These are phyloP conservation scores for Danio rerio DNA, from an alignment of 2,113 vertebrate species.

Conservation along the genomic window GRCz12tu NC_133181.1:10603001-10603500, in stretches of 20 bases:
- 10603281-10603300: too few relatives aligned
- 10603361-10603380: too few relatives aligned
- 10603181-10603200: constrained; percentile 47
- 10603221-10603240: not conserved
- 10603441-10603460: too few relatives aligned
- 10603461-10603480: too few relatives aligned
- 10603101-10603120: constrained; percentile 45
- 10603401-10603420: too few relatives aligned
- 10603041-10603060: constrained; percentile 65
- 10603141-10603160: not conserved
- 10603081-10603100: constrained; percentile 79
- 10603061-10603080: constrained; percentile 79
- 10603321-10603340: too few relatives aligned
- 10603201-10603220: constrained; percentile 24
- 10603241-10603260: not conserved
- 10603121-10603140: not conserved
- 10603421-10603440: too few relatives aligned
- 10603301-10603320: too few relatives aligned
- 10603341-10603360: too few relatives aligned
- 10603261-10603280: too few relatives aligned
- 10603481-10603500: too few relatives aligned
- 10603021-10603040: not conserved
- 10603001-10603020: not conserved
- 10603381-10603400: too few relatives aligned
- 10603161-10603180: constrained; percentile 11